Base-by-base conservation (phyloP, 2,888 invertebrate genomes). In the Apodemia hepburni region DNA sequence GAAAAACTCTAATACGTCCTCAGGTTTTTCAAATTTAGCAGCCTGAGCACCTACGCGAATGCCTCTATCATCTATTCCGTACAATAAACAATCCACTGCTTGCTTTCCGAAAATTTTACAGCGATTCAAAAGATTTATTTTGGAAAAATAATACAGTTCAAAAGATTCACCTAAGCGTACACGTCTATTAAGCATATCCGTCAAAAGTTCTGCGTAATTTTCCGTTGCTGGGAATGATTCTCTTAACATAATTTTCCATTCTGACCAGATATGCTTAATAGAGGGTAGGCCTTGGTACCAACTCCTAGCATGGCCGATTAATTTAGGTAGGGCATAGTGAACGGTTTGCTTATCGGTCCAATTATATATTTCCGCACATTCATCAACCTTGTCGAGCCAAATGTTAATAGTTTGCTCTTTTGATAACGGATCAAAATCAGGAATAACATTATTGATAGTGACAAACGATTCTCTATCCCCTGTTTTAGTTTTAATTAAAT, bases 221-320 rank as follows among this genome's bases (percentile, higher is more conserved):
- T 22, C 2, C 1, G 22, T 22, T 1, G 22, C 22, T 22, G 22
- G 22, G n/a, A 72, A 72, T 6, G 70, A 65, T 51, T 69, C 67
- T 1, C 3, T 51, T 11, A 61, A 8, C 4, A 71, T 69, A 1
- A 8, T 61, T 51, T 71, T 69, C 70, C 70, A 71, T 61, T 72
- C 67, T 0, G 27, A 0, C 69, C 69, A 71, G n/a, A 64, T 64
- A 60, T 51, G 57, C 15, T 62, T 8, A 9, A 72, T 4, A 15
- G 67, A 59, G 2, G 72, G 65, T 17, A 70, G 58, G 1, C 68
- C 67, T 33, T 70, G 70, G 47, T 71, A 71, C 71, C 71, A 73
- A 0, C 61, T 15, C 38, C 68, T 70, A 3, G 73, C 71, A 6
- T 66, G 7, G 0, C 72, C 67, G 1, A 12, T 29, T 1, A 66